A percentile compares a stretch with the other conserved stretches of the same genome.
Evolutionary conservation across 2,113 vertebrate genomes (phyloP).

Genomic region (Macquaria ambigua): DNA sequence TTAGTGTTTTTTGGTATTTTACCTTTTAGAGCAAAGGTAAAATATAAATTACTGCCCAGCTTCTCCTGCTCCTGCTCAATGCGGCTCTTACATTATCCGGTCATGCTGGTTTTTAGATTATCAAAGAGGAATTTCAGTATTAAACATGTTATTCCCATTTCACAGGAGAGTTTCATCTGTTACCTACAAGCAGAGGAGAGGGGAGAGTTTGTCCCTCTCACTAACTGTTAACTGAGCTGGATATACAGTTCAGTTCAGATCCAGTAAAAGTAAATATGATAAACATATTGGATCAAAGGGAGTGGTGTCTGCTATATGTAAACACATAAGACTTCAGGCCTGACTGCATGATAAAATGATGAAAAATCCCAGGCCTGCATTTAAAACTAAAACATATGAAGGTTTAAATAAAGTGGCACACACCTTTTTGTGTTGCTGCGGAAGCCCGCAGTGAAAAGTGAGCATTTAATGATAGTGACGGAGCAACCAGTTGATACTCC

Average conservation of each 20-base stretch:
- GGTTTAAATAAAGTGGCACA: neutral
- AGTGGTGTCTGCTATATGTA: neutral
- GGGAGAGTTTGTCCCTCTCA: neutral
- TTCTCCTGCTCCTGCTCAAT: constrained; percentile 4
- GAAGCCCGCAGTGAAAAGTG: neutral
- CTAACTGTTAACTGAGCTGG: constrained; percentile 16
- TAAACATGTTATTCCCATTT: constrained; percentile 45
- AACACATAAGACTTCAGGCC: neutral
- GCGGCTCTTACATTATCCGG: constrained; percentile 4
- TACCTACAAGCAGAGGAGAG: neutral
- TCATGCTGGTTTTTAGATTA: constrained; percentile 35
- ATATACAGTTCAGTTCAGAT: neutral
- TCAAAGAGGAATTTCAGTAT: constrained; percentile 24
- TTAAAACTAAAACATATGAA: neutral
- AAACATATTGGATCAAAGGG: neutral
- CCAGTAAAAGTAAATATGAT: constrained; percentile 15
- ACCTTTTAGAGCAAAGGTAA: neutral
- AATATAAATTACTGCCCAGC: neutral
- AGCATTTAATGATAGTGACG: neutral
- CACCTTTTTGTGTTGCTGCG: neutral
- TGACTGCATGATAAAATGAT: neutral
- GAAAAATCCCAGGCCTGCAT: neutral
- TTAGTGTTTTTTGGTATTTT: neutral
- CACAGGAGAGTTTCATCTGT: constrained; percentile 3
- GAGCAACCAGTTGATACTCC: constrained; percentile 3